Evolutionary conservation across 2,113 vertebrate genomes (phyloP).

Genomic region (Coptodon bakossiorum): DNA sequence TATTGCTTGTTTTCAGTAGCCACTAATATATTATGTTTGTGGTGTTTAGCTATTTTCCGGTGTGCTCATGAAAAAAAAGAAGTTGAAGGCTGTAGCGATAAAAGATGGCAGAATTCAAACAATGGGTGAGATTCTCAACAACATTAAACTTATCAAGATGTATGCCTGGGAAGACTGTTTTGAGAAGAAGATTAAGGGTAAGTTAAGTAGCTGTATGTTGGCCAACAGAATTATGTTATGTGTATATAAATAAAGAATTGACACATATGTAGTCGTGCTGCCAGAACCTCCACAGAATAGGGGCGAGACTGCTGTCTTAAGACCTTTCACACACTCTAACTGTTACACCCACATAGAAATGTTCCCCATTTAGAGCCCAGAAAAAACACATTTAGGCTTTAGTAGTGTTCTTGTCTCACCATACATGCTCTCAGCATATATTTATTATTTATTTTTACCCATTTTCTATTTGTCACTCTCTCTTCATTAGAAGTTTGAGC

Average conservation of each 20-base stretch:
- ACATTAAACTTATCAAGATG: slow-evolving; percentile 81
- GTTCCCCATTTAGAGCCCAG: background rate
- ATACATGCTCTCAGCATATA: background rate
- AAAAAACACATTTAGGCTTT: background rate
- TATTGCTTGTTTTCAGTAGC: background rate
- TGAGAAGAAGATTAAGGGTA: slow-evolving; percentile 67
- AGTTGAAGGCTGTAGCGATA: slow-evolving; percentile 52
- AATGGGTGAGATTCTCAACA: slow-evolving; percentile 79
- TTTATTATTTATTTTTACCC: background rate
- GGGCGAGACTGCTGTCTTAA: background rate
- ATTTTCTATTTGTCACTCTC: background rate
- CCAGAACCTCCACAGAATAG: background rate
- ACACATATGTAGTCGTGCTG: background rate
- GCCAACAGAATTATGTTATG: background rate
- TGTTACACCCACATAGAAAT: background rate
- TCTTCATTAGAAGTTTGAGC: background rate
- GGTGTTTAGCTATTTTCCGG: slow-evolving; percentile 68
- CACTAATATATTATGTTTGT: background rate
- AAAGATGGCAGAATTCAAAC: slow-evolving; percentile 72
- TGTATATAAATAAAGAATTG: background rate
- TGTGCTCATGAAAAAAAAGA: slow-evolving; percentile 63
- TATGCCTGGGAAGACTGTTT: slow-evolving; percentile 79
- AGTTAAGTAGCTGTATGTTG: background rate
- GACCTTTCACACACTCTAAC: background rate
- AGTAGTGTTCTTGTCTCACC: background rate